phyloP scores from a whole-genome alignment of 2,888 invertebrate species.

The Lycia hirtaria region DNA sequence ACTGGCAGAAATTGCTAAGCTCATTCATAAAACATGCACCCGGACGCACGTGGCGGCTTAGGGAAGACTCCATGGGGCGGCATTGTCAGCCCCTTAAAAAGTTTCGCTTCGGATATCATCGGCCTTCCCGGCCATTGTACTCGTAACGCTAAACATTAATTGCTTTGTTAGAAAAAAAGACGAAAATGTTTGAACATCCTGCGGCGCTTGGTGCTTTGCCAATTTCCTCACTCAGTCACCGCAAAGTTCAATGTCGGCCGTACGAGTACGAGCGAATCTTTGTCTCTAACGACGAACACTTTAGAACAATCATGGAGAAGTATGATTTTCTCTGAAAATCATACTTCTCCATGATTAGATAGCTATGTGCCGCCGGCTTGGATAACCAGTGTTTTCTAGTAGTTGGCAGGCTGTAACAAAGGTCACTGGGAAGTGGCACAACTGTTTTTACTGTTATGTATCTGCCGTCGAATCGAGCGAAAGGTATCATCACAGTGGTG shows the following conservation, averaged over 20 bases:
- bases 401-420: slow-evolving; percentile 67
- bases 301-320: slow-evolving; percentile 34
- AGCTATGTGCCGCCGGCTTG: slow-evolving; percentile 32
- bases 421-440: slow-evolving; percentile 81
- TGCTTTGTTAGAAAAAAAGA: slow-evolving; percentile 26
- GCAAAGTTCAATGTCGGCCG: slow-evolving; percentile 74
- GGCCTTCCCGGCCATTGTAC: slow-evolving; percentile 26
- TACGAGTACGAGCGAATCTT: slow-evolving; percentile 35
- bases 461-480: slow-evolving; percentile 77
- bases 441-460: slow-evolving; percentile 73
- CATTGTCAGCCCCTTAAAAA: slow-evolving; percentile 51
- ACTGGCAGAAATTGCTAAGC: slow-evolving; percentile 61
- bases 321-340: slow-evolving; percentile 38
- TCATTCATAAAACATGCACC: slow-evolving; percentile 75
- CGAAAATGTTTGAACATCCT: slow-evolving; percentile 40
- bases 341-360: too few species aligned
- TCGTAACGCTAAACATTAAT: slow-evolving; percentile 34
- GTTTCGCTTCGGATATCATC: slow-evolving; percentile 40
- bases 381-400: slow-evolving; percentile 53
- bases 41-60: slow-evolving; percentile 61
- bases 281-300: slow-evolving; percentile 31
- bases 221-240: slow-evolving; percentile 64
- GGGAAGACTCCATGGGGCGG: slow-evolving; percentile 50
- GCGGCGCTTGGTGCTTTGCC: slow-evolving; percentile 69
- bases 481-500: slow-evolving; percentile 73